Conservation (phyloP, 1,140 invertebrate genomes). For the Chlorops oryzae region DNA sequence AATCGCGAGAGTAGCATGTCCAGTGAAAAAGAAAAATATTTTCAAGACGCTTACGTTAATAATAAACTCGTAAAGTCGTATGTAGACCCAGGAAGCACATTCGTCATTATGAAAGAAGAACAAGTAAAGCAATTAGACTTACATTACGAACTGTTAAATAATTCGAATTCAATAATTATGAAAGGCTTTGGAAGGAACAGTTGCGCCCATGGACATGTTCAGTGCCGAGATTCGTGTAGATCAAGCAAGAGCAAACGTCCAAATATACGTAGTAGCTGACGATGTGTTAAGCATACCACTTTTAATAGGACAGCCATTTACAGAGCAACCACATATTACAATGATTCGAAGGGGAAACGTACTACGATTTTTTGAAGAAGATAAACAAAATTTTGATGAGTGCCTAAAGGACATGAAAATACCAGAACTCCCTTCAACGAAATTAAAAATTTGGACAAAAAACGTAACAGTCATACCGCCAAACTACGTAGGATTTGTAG, state of each 20-base stretch:
- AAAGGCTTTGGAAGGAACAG: too few relatives aligned
- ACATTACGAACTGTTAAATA: too few relatives aligned
- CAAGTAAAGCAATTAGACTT: too few relatives aligned
- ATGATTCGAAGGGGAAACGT: not conserved
- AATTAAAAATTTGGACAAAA: constrained; percentile 2
- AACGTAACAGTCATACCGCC: constrained; percentile 1
- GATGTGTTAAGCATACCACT: not conserved
- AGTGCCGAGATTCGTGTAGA: not conserved
- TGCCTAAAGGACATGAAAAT: not conserved
- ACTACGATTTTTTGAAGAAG: constrained; percentile 1
- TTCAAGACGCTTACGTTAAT: not conserved
- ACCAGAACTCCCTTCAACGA: not conserved
- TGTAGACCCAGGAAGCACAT: too few relatives aligned
- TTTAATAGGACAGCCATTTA: constrained; percentile 3
- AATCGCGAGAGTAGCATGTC: too few relatives aligned
- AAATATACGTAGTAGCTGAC: not conserved
- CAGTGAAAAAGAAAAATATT: too few relatives aligned
- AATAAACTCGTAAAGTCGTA: not conserved
- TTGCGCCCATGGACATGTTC: too few relatives aligned
- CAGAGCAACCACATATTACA: constrained; percentile 2
- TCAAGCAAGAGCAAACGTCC: not conserved
- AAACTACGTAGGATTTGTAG: constrained; percentile 3
- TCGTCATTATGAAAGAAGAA: too few relatives aligned
- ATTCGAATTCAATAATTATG: too few relatives aligned
- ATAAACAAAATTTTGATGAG: not conserved